Evolutionary conservation across 2,113 vertebrate species (phyloP).

Genomic region (Leptosomus discolor): DNA sequence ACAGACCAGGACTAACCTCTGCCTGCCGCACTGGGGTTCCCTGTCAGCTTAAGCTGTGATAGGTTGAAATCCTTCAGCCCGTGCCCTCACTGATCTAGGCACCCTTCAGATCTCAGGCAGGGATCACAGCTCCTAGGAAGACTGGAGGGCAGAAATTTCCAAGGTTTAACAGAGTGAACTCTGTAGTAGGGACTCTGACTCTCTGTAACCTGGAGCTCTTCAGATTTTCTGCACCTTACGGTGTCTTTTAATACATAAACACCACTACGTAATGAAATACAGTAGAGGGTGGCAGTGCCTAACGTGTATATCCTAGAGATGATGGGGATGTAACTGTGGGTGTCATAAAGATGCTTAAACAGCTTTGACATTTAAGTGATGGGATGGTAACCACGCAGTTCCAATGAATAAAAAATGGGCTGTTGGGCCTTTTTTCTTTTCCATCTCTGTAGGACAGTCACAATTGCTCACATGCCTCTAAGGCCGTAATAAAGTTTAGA

Average conservation of each 20-base stretch:
- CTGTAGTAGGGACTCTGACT: not conserved
- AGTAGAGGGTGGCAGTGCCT: not conserved
- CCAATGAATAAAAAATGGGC: not conserved
- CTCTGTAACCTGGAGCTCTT: not conserved
- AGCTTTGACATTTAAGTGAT: not conserved
- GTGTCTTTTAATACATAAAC: not conserved
- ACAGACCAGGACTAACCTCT: not conserved
- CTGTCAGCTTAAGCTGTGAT: not conserved
- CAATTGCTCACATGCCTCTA: not conserved
- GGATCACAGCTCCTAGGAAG: not conserved
- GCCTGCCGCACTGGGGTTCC: not conserved
- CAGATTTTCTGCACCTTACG: not conserved
- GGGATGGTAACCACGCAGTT: not conserved
- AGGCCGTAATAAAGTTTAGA: not conserved
- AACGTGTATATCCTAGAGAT: not conserved
- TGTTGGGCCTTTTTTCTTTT: not conserved
- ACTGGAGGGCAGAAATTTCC: not conserved
- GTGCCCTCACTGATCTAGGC: not conserved
- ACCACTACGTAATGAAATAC: fast-evolving
- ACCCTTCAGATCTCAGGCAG: not conserved
- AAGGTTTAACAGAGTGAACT: not conserved
- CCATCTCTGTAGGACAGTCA: not conserved
- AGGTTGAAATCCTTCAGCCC: not conserved
- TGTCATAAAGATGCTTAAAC: not conserved
- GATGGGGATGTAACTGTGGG: not conserved